Conservation (phyloP, 2,888 invertebrate genomes). For the Glyphotaelius pellucidus region DNA sequence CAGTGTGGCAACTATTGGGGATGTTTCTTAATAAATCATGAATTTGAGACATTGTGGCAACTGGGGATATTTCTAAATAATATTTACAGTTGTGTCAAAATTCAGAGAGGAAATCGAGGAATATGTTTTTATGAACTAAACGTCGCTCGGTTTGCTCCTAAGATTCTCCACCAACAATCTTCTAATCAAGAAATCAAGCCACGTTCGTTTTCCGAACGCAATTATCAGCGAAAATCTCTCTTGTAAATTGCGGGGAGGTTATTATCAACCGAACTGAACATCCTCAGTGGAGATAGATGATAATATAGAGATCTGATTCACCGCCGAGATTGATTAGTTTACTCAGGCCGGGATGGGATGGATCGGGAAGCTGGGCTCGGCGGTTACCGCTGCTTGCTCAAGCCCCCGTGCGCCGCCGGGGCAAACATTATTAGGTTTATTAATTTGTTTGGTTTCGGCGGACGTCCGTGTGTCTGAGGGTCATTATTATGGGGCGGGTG, state of each 20-base stretch:
- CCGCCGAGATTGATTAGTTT: not conserved
- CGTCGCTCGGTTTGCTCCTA: too few species aligned
- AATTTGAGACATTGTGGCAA: too few species aligned
- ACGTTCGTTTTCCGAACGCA: not conserved
- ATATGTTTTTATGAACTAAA: too few species aligned
- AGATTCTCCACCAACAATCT: not conserved
- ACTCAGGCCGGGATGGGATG: not conserved
- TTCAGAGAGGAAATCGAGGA: too few species aligned
- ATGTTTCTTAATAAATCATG: too few species aligned
- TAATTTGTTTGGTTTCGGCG: constrained; percentile 63
- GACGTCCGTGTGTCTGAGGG: not conserved
- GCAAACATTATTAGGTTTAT: constrained; percentile 65
- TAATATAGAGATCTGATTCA: not conserved
- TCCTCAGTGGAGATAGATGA: not conserved
- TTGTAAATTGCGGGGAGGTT: not conserved
- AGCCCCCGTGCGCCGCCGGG: constrained; percentile 36
- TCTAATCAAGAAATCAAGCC: not conserved
- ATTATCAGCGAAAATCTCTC: not conserved
- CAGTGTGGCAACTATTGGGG: too few species aligned
- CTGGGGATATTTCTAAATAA: too few species aligned
- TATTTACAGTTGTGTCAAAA: too few species aligned
- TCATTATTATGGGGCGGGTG: constrained; percentile 5
- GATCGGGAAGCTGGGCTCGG: not conserved
- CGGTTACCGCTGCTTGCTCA: not conserved
- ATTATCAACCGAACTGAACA: not conserved